Evolutionary conservation across 2,797 vertebrate species (phyloP), one percentile per base, ranked within the genome.

Genomic region (Chelon labrosus): DNA sequence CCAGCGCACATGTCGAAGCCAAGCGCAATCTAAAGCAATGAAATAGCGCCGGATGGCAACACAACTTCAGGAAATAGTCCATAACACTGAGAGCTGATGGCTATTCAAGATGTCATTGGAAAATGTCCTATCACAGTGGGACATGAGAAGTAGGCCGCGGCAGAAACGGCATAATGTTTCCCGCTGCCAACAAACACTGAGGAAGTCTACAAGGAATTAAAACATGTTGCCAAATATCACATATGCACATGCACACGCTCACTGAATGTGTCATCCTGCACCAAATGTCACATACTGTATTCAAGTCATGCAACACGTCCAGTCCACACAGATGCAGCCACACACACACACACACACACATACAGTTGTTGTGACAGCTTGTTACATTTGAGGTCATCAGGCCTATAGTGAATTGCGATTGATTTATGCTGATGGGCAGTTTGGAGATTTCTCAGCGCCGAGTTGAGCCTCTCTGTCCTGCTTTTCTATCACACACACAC

Each of bases 341-440:
- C n/a, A n/a, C 54, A 27, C 20, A 25, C 50, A 47, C 31, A 47
- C 42, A 41, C 41, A 31, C 44, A 49, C 68, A 41, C 72, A 56
- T 71, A 64, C 13, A 27, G 38, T 70, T 73, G 62, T 70, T 84
- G 60, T 87, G 88, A 88, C 88, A 87, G 85, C 83, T 85, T 86
- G 79, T 84, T 87, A 83, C 77, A 82, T 85, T 86, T 70, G 79
- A 89, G 88, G 86, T 89, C 84, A 88, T 74, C 60, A 1, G 55
- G 59, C 65, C 84, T 68, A 44, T 10, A 0, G 65, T 86, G 82
- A 84, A 87, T 89, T 82, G 76, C 75, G 83, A 86, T 80, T 88
- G 85, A 85, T 88, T 86, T 86, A 89, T 86, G 82, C 82, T 83
- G 78, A 90, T 85, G 46, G 79, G 61, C 63, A 80, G 83, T 86